phyloP scores from a whole-genome alignment of 2,888 invertebrate species.

The Apotomis betuletana region DNA sequence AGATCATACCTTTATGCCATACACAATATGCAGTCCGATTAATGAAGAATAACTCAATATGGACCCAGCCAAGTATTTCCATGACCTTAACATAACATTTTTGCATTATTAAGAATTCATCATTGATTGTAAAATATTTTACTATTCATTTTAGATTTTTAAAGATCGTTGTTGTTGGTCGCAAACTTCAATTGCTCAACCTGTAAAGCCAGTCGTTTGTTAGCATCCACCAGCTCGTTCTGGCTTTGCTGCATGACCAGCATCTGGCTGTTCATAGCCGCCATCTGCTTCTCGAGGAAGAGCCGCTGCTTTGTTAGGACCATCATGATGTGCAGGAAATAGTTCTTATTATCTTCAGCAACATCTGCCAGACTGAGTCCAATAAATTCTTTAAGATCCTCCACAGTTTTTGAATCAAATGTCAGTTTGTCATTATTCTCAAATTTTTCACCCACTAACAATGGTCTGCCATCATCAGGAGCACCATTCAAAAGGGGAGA shows the following conservation, averaged over 20 bases:
- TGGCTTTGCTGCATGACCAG: conserved; percentile 68
- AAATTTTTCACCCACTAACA: conserved; percentile 56
- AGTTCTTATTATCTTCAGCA: conserved; percentile 72
- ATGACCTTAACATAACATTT: too few species aligned
- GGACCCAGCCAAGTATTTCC: too few species aligned
- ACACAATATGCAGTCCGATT: too few species aligned
- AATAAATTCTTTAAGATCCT: conserved; percentile 76
- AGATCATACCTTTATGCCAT: too few species aligned
- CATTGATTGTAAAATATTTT: too few species aligned
- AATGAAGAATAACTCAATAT: too few species aligned
- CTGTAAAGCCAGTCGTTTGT: conserved; percentile 76
- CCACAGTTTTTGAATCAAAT: conserved; percentile 59
- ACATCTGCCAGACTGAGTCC: conserved; percentile 69
- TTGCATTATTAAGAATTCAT: too few species aligned
- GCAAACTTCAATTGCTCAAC: conserved; percentile 71
- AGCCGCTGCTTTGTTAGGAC: conserved; percentile 77
- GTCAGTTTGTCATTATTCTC: conserved; percentile 47
- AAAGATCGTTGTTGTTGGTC: conserved; percentile 14
- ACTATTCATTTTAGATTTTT: neutral
- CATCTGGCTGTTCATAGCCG: conserved; percentile 65
- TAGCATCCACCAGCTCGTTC: conserved; percentile 75
- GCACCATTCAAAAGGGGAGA: conserved; percentile 67
- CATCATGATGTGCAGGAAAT: conserved; percentile 78
- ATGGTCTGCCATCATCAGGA: conserved; percentile 57
- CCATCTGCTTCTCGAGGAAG: conserved; percentile 73